A percentile compares a stretch with the other conserved stretches of the same genome.
These are phyloP conservation scores for Diadumene lineata DNA, from an alignment of 92 coral and sea anemone species.

Conservation along the genomic window DNA sequence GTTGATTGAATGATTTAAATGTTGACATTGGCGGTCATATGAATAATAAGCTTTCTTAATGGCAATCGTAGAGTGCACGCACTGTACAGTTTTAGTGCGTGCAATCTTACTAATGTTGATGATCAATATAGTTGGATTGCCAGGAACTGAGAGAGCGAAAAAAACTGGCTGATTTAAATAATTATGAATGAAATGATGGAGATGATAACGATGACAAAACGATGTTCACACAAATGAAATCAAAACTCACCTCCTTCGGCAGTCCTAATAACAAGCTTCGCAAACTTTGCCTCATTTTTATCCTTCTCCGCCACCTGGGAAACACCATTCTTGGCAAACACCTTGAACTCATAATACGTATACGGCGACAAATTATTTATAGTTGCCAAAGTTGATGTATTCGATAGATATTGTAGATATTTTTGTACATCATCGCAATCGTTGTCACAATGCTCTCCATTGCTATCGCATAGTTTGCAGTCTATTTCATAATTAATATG, in stretches of 20 bases:
- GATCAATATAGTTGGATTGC: no score
- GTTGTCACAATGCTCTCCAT: conserved; percentile 33
- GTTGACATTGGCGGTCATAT: no score
- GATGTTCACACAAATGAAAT: no score
- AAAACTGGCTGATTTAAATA: no score
- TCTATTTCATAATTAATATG: conserved; percentile 47
- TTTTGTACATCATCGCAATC: conserved; percentile 42
- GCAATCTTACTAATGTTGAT: not conserved
- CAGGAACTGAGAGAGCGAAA: not conserved
- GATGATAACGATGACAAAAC: no score
- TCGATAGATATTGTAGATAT: conserved; percentile 13
- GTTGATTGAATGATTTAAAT: no score
- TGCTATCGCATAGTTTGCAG: conserved; percentile 39
- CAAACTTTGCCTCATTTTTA: conserved; percentile 34
- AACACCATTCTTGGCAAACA: conserved; percentile 63
- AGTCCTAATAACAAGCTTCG: conserved; percentile 43
- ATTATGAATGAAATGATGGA: not conserved
- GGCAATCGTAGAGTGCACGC: not conserved
- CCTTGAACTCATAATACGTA: conserved; percentile 48
- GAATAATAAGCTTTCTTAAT: no score
- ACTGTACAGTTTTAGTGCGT: no score
- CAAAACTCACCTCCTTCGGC: conserved; percentile 43
- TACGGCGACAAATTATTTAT: conserved; percentile 44
- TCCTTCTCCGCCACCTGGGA: conserved; percentile 48
- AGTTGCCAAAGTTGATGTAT: conserved; percentile 44